Evolutionary conservation across 2,113 vertebrate genomes (phyloP).

Genomic region (Prunella fulvescens): DNA sequence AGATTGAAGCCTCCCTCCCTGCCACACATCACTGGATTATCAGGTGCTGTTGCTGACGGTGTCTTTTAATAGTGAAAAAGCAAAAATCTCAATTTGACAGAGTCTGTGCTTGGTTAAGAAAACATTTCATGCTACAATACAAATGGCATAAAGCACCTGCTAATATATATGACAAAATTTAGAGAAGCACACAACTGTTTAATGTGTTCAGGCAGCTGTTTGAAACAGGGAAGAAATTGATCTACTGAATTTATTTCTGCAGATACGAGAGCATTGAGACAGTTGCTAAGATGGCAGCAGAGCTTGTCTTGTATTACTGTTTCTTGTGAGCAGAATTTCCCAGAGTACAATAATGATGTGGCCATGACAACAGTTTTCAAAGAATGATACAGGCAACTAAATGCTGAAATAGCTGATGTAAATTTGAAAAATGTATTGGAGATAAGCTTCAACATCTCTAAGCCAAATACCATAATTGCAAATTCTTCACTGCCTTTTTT

Average conservation of each 20-base stretch:
- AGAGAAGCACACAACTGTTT: background rate
- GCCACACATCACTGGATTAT: background rate
- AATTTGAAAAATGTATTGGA: background rate
- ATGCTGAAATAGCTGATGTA: background rate
- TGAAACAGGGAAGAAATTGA: background rate
- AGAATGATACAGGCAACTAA: background rate
- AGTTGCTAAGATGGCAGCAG: background rate
- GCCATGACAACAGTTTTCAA: background rate
- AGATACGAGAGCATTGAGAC: background rate
- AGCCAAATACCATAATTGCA: background rate
- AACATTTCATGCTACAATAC: background rate
- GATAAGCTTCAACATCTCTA: background rate
- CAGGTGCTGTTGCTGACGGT: background rate
- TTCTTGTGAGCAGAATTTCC: background rate
- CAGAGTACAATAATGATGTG: background rate
- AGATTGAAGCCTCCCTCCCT: background rate
- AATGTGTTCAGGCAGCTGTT: background rate
- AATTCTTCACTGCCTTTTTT: background rate
- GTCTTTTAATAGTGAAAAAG: background rate
- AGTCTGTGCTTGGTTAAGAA: background rate
- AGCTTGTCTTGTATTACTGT: background rate
- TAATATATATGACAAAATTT: background rate
- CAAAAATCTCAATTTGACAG: background rate
- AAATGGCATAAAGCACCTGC: background rate
- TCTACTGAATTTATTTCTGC: background rate